Conservation (phyloP, 2,797 vertebrate species). For the Esox lucius region DNA sequence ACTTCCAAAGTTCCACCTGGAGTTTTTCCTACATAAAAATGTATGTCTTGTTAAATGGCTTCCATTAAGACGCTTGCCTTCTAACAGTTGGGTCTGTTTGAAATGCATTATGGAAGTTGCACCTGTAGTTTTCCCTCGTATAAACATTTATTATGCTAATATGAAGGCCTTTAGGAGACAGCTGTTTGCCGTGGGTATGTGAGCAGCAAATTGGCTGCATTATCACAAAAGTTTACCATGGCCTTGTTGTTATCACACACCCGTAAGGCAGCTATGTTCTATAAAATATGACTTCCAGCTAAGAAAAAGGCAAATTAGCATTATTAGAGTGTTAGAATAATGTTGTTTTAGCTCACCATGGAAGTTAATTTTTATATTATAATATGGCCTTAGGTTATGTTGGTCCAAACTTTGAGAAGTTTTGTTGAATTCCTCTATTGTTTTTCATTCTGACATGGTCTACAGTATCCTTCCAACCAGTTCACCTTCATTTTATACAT, state of each 20-base stretch:
- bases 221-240: background rate
- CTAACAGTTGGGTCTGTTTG: constrained; percentile 2
- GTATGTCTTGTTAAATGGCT: constrained; percentile 10
- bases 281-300: background rate
- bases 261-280: background rate
- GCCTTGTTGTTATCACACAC: background rate
- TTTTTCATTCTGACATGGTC: background rate
- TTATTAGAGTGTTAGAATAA: background rate
- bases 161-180: background rate
- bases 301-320: background rate
- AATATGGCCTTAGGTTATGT: background rate
- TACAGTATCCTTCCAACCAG: background rate
- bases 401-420: background rate
- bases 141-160: constrained; percentile 5
- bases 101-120: constrained; percentile 5
- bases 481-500: background rate
- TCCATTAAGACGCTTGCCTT: constrained; percentile 2
- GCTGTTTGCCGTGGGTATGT: constrained; percentile 10
- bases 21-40: constrained; percentile 8
- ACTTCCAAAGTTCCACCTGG: constrained; percentile 1
- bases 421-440: background rate
- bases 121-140: background rate
- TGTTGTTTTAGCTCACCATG: background rate
- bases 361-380: background rate
- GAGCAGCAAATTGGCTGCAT: constrained; percentile 11